phyloP scores from a whole-genome alignment of 2,797 vertebrate genomes.

The Sebastes hubbsi region DNA sequence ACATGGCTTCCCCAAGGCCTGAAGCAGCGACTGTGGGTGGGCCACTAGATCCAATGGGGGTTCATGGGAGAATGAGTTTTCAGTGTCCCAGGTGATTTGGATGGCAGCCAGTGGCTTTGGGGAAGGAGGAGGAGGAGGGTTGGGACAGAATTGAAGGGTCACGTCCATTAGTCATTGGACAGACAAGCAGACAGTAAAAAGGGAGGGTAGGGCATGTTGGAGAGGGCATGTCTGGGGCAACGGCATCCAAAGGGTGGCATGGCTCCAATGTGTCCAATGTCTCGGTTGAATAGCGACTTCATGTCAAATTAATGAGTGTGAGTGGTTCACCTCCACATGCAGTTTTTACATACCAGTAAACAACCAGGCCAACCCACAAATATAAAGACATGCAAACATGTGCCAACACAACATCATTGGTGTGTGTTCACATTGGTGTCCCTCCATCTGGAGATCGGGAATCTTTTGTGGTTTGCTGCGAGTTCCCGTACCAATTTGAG shows the following conservation, averaged over 20 bases:
- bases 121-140: background rate
- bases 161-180: slow-evolving; percentile 58
- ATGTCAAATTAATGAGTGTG: slow-evolving; percentile 47
- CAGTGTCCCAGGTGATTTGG: slow-evolving; percentile 66
- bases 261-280: slow-evolving; percentile 34
- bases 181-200: slow-evolving; percentile 47
- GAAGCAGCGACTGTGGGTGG: slow-evolving; percentile 47
- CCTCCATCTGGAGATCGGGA: background rate
- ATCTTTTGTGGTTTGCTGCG: background rate
- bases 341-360: slow-evolving; percentile 1
- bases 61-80: slow-evolving; percentile 51
- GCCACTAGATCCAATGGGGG: slow-evolving; percentile 24
- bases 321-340: slow-evolving; percentile 29
- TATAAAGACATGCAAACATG: background rate
- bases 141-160: slow-evolving; percentile 1
- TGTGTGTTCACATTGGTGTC: background rate
- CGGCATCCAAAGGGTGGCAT: slow-evolving; percentile 35
- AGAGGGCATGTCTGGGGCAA: slow-evolving; percentile 71
- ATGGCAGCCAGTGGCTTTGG: slow-evolving; percentile 33
- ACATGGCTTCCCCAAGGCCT: slow-evolving; percentile 13
- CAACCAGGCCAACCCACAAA: background rate
- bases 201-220: slow-evolving; percentile 25
- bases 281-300: slow-evolving; percentile 31
- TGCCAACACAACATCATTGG: background rate
- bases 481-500: background rate